phyloP scores from a whole-genome alignment of 2,888 invertebrate genomes.

The Caradrina clavipalpis region DNA sequence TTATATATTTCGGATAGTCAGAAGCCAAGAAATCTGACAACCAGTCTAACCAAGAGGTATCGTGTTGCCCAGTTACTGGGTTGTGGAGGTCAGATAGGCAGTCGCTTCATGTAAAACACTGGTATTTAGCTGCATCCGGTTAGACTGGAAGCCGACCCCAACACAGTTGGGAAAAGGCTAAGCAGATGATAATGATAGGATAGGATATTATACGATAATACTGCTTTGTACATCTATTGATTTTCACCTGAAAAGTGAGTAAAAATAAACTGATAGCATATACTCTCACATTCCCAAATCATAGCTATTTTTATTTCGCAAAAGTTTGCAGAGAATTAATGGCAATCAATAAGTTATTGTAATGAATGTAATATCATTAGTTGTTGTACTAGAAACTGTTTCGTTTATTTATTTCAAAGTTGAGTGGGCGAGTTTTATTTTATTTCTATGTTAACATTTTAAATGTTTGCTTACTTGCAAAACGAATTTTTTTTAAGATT shows the following conservation, averaged over 20 bases:
- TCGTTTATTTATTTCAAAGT: conserved; percentile 9
- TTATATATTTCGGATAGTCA: too few relatives aligned
- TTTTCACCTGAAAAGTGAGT: conserved; percentile 2
- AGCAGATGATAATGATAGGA: too few relatives aligned
- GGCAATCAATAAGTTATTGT: conserved; percentile 16
- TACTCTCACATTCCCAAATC: not conserved
- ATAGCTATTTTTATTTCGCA: conserved; percentile 1
- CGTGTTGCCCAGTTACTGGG: too few relatives aligned
- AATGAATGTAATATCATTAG: conserved; percentile 39
- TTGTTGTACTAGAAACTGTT: conserved; percentile 19
- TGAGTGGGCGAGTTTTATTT: conserved; percentile 21
- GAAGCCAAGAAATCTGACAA: too few relatives aligned
- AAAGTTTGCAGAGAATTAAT: conserved; percentile 11
- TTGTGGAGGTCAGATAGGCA: too few relatives aligned
- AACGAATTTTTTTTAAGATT: not conserved
- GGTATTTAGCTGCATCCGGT: too few relatives aligned
- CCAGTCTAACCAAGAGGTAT: too few relatives aligned
- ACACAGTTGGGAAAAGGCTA: too few relatives aligned
- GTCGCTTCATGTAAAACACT: too few relatives aligned
- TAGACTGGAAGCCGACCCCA: too few relatives aligned
- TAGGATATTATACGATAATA: not conserved
- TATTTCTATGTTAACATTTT: conserved; percentile 16
- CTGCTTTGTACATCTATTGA: not conserved
- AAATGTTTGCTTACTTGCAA: not conserved
- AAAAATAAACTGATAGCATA: conserved; percentile 4